Evolutionary conservation across 2,888 invertebrate species (phyloP).

Genomic region (Linnaemya tessellans): DNA sequence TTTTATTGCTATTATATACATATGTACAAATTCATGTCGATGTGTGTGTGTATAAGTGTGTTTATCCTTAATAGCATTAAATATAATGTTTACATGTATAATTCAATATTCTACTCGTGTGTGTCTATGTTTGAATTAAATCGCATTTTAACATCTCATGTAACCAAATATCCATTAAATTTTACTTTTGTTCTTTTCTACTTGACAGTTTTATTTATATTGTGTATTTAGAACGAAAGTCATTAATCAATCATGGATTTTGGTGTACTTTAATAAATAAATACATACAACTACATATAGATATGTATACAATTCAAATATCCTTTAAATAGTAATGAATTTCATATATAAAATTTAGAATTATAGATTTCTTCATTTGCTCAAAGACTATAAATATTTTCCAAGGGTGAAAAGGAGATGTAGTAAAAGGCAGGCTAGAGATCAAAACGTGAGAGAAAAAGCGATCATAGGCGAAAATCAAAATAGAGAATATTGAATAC

Average conservation of each 20-base stretch:
- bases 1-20: neutral
- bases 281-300: neutral
- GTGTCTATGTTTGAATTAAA: constrained; percentile 17
- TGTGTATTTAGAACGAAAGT: constrained; percentile 67
- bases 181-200: constrained; percentile 41
- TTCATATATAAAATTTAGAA: neutral
- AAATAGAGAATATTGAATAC: no score
- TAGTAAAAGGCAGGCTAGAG: no score
- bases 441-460: no score
- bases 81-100: constrained; percentile 63
- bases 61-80: constrained; percentile 60
- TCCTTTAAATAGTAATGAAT: neutral
- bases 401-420: no score
- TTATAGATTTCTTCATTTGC: neutral
- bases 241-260: constrained; percentile 69
- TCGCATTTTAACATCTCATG: constrained; percentile 52
- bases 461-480: no score
- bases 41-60: neutral
- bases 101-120: constrained; percentile 49
- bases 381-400: neutral
- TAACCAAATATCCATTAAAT: constrained; percentile 64
- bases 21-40: no score
- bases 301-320: neutral
- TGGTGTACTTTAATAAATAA: constrained; percentile 16
- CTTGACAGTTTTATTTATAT: constrained; percentile 73